Evolutionary conservation across 2,888 invertebrate genomes (phyloP), one percentile per base, ranked within the genome.

Genomic region (Phyto melanocephala): DNA sequence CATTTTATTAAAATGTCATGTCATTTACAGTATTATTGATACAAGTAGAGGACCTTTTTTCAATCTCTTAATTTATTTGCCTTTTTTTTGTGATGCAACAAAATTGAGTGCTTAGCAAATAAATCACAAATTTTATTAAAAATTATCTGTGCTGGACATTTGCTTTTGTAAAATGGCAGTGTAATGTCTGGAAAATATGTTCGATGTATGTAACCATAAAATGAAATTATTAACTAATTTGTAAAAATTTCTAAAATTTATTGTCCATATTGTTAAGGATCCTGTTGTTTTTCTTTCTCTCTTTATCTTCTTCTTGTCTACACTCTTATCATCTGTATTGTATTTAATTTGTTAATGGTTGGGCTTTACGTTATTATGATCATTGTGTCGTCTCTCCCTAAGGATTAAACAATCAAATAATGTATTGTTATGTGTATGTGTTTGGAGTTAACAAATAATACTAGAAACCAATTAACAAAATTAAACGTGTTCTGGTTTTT

Each of bases 1-100:
- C 72, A 81, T 85, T 71, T 84, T 84, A 85, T 84, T 85, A 85
- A 86, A 84, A 80, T n/a, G n/a, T n/a, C n/a, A 28, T 85, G 86
- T 83, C 85, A 85, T 86, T 86, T 85, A 62, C 86, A 85, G 85
- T 20, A 10, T 72, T 85, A 82, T 79, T 82, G 79, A 79, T 75
- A 67, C 20, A 24, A 8, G 2, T 8, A 22, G 10, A 20, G 67
- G 54, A 54, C 20, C 45, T 24, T 67, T 71, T 62, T 13, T 17
- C 6, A 2, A 10, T 7, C 28, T 28, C 28, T 37, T 20, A 47
- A 2, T 58, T n/a, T 56, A 11, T 35, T 13, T 42, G 20, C 8
- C 35, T 35, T 11, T 0, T 8, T n/a, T 17, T 45, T 28, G n/a
- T 28, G 6, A 63, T 54, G 42, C 42, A 63, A 58, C 24, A 42